These are phyloP conservation scores for Nothocercus nigrocapillus DNA, from an alignment of 2,113 vertebrate species.

Conservation along the genomic window DNA sequence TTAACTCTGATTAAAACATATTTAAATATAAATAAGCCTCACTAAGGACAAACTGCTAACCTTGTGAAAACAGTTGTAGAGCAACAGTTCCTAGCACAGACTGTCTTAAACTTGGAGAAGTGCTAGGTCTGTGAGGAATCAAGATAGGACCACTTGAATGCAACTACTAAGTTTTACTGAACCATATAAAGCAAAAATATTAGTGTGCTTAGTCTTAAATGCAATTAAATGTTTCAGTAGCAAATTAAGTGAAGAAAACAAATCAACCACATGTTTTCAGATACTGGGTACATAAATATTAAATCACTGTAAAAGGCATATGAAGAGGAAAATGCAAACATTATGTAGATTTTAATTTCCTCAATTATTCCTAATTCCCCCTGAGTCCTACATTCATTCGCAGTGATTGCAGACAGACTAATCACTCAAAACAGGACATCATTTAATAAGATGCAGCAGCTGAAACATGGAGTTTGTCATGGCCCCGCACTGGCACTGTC, in stretches of 20 bases:
- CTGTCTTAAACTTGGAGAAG: not conserved
- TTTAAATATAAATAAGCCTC: constrained; percentile 47
- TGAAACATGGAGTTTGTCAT: not conserved
- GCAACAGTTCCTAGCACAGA: not conserved
- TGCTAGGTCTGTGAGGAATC: not conserved
- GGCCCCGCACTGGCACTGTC: not conserved
- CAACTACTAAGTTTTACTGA: constrained; percentile 57
- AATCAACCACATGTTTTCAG: constrained; percentile 73
- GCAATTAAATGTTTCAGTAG: constrained; percentile 75
- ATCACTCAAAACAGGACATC: constrained; percentile 64
- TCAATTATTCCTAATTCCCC: constrained; percentile 69
- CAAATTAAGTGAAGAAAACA: constrained; percentile 76
- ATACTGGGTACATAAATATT: constrained; percentile 69
- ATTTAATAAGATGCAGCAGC: constrained; percentile 52
- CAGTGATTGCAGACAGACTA: constrained; percentile 57
- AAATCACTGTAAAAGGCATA: constrained; percentile 57
- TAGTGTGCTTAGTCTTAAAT: constrained; percentile 52
- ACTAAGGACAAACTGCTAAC: constrained; percentile 21
- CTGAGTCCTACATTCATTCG: constrained; percentile 56
- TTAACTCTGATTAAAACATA: constrained; percentile 54
- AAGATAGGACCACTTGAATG: constrained; percentile 11
- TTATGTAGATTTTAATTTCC: constrained; percentile 66
- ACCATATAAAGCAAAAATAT: constrained; percentile 60
- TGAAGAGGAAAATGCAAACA: constrained; percentile 71
- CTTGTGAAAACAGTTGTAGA: not conserved